Base-by-base conservation (phyloP, 2,113 vertebrate species). In the Ctenomys sociabilis region DNA sequence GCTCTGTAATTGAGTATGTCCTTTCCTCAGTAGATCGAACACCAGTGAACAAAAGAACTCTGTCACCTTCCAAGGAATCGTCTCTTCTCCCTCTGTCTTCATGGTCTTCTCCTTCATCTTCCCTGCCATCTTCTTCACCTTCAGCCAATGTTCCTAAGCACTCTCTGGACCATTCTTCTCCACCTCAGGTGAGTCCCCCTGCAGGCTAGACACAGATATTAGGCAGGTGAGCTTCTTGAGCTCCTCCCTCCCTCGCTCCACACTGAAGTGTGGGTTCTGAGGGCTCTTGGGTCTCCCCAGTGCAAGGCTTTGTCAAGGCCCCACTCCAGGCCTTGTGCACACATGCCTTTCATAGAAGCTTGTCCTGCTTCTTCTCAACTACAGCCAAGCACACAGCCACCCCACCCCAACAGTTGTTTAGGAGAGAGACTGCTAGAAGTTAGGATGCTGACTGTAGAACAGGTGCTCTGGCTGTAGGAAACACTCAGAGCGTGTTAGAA, bases 21-120 rank as follows among this genome's bases (percentile, higher is more conserved):
- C 70, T 93, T 96, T 96, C n/a, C 96, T 75, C 72, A 66, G 13
- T 95, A 99, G 99, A 97, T 95, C 96, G 98, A 54, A 97, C 85
- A 13, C 81, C 98, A 30, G 77, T 97, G 54, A 95, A 97, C 21
- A 98, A 83, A 95, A 98, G 95, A 82, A 43, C 94, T 3, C 90
- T 68, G 7, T 64, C 85, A 0, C 92, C 90, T 10, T 40, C 95
- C 54, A 97, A 95, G 96, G 97, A 98, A 0, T 32, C 49, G 85
- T 73, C 12, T 52, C 77, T 35, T 57, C 90, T 4, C 52, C 85
- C 81, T 87, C 7, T 68, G 22, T 61, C 94, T 10, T 94, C 90
- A 0, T 24, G 26, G 22, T 64, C 92, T 73, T 93, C 89, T 1
- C 26, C 26, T 26, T 70, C 86, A 0, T 81, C 93, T 77, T 87